Base-by-base conservation (phyloP, 2,888 invertebrate genomes). In the Trimorus sp. region DNA sequence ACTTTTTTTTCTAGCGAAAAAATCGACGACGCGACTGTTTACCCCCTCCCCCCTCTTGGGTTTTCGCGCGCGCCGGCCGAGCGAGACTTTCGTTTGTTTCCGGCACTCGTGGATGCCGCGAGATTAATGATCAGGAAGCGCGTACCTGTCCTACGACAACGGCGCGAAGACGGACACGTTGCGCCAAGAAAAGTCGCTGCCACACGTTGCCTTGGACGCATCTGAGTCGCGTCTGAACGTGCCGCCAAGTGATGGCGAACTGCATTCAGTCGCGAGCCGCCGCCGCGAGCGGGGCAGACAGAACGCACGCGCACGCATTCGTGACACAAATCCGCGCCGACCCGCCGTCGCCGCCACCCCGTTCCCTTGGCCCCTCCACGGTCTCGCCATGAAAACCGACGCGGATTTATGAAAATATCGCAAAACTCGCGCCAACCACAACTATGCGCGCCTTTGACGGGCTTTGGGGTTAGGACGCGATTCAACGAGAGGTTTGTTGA, bases 221-320 rank as follows among this genome's bases (percentile, higher is more conserved):
- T 89, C 89, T 88, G 89, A 90, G 88, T 88, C 87, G 88, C 89
- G 89, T 89, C 89, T 88, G 88, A 89, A 89, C 89, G 88, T 86
- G 84, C 88, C 88, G 88, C 88, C 88, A 88, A 90, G 87, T 88
- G 88, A 89, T 87, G 88, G 88, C 71, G 80, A 89, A 90, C 90
- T 90, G 90, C 89, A 90, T 89, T 89, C 88, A 89, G 84, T 84
- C 74, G 65, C 74, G 63, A 83, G 83, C 83, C 80, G 78, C 83
- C 80, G 78, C 60, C 73, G 12, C n/a, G 36, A 56, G 76, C 83
- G 84, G 86, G 82, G 84, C 66, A 70, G 59, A 70, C 65, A 62
- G 48, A 73, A 80, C 79, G 79, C 85, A 87, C 88, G 86, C 89
- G 90, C 89, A 90, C 90, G 90, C 90, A 90, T 88, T 89, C 90